A percentile compares a stretch with the other conserved stretches of the same genome.
Conservation (phyloP, 1,140 invertebrate species). For the Zaprionus ornatus region DNA sequence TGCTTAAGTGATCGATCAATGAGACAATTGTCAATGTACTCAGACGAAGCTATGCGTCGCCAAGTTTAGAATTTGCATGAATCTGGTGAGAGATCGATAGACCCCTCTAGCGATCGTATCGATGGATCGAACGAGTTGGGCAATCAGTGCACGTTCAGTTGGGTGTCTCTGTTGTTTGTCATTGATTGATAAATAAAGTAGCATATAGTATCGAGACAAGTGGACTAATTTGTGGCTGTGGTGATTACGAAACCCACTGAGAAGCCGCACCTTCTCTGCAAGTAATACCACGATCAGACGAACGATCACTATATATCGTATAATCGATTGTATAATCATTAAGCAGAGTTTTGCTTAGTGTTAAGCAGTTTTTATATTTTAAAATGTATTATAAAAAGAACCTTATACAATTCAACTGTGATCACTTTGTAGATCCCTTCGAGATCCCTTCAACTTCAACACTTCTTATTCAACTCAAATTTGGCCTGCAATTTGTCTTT, state of each 20-base stretch:
- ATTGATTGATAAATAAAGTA: slow-evolving; percentile 75
- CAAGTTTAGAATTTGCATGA: slow-evolving; percentile 77
- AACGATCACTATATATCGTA: too few relatives aligned
- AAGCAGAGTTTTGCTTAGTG: not conserved
- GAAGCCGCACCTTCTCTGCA: not conserved
- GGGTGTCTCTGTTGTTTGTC: slow-evolving; percentile 9
- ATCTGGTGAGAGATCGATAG: slow-evolving; percentile 46
- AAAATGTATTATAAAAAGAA: not conserved
- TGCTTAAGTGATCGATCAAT: slow-evolving; percentile 83
- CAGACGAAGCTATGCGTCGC: slow-evolving; percentile 7
- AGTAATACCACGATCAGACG: not conserved
- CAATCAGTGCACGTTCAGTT: slow-evolving; percentile 39
- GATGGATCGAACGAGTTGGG: slow-evolving; percentile 33
- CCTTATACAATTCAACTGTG: not conserved
- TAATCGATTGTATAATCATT: not conserved
- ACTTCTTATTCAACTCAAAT: not conserved
- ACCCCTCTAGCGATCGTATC: slow-evolving; percentile 3
- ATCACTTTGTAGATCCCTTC: not conserved
- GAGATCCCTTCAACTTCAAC: not conserved
- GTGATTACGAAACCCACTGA: slow-evolving; percentile 55
- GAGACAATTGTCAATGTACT: slow-evolving; percentile 69
- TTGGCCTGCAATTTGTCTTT: slow-evolving; percentile 1
- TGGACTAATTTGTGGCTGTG: slow-evolving; percentile 28
- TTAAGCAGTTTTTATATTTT: not conserved
- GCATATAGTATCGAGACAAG: slow-evolving; percentile 19